Conservation (phyloP, 2,113 vertebrate genomes). For the Machaerirhynchus nigripectus region DNA sequence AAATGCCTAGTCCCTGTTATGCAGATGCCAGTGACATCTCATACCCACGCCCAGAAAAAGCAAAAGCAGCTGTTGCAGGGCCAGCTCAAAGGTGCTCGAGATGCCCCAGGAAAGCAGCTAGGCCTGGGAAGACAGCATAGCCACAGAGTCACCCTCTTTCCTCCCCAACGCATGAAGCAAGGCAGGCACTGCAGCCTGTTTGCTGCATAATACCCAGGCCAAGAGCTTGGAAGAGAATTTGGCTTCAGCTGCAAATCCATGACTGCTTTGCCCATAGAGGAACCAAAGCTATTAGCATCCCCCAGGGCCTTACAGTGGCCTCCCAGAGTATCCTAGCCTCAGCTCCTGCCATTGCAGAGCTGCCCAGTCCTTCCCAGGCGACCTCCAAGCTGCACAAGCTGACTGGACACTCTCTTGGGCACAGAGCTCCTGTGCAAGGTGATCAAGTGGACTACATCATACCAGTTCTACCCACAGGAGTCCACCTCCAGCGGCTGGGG, state of each 20-base stretch:
- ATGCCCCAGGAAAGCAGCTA: background rate
- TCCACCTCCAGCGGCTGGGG: rapidly evolving
- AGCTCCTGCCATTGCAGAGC: background rate
- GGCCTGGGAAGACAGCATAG: background rate
- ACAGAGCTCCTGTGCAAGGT: background rate
- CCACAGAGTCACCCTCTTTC: background rate
- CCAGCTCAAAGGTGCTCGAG: background rate
- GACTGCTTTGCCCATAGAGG: background rate
- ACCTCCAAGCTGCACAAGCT: background rate
- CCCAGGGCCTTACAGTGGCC: rapidly evolving
- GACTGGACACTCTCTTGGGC: background rate
- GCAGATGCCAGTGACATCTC: background rate
- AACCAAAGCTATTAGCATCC: background rate
- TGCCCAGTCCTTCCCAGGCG: background rate
- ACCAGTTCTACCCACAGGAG: background rate
- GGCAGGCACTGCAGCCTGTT: background rate
- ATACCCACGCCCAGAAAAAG: background rate
- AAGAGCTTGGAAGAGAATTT: background rate
- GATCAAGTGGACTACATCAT: background rate
- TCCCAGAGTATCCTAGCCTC: background rate
- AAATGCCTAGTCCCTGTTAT: background rate
- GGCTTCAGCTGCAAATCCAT: background rate
- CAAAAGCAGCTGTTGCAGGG: background rate
- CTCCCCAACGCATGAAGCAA: background rate
- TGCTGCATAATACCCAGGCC: background rate